These are phyloP conservation scores for Rhynchonema sp. DNA, from an alignment of 2,888 invertebrate species.

Conservation along the genomic window DNA sequence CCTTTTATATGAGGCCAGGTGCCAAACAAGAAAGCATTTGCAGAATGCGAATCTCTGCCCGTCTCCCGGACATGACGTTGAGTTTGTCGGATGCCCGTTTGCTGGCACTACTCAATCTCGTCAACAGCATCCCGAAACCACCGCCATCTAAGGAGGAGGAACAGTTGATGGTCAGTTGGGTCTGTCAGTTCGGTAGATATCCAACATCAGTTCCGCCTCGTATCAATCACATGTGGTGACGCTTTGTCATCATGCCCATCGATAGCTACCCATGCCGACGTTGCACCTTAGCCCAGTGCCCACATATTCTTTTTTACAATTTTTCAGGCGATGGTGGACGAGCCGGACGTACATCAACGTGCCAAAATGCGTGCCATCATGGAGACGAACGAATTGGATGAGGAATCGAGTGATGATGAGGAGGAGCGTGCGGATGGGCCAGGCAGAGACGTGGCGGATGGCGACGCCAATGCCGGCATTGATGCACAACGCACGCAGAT, in stretches of 20 bases:
- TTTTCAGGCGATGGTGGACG: not conserved
- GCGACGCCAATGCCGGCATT: not conserved
- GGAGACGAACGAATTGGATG: slow-evolving; percentile 17
- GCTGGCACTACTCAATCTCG: slow-evolving; percentile 34
- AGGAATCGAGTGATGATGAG: slow-evolving; percentile 5
- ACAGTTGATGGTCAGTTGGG: not conserved
- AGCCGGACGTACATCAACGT: slow-evolving; percentile 14
- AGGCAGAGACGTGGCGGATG: slow-evolving; percentile 1
- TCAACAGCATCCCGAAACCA: slow-evolving; percentile 36
- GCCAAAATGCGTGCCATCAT: slow-evolving; percentile 26
- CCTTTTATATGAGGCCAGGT: no score
- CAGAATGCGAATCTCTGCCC: slow-evolving; percentile 46
- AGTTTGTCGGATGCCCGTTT: slow-evolving; percentile 36
- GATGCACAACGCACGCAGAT: slow-evolving; percentile 2
- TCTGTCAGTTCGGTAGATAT: no score
- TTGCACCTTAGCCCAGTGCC: no score
- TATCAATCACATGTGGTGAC: no score
- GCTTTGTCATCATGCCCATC: no score
- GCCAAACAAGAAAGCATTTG: no score
- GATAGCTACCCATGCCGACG: no score
- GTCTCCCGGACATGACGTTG: slow-evolving; percentile 36
- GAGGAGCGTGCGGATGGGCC: slow-evolving; percentile 8
- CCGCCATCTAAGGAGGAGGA: slow-evolving; percentile 12
- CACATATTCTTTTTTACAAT: no score
- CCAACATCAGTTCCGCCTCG: no score